These are phyloP conservation scores for Lomographa bimaculata DNA, from an alignment of 2,888 invertebrate genomes.

Conservation along the genomic window DNA sequence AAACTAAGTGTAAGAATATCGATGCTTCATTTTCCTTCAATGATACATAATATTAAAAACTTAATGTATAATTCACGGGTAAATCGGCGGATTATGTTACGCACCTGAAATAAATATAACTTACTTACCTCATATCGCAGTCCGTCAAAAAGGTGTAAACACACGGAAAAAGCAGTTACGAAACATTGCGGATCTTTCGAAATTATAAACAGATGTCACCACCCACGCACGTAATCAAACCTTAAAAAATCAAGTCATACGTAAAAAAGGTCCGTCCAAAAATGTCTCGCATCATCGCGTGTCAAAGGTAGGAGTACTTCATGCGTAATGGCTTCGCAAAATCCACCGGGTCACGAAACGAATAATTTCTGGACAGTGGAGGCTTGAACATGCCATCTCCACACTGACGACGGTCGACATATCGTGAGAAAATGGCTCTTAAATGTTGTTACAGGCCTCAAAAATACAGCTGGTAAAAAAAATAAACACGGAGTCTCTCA, in stretches of 20 bases:
- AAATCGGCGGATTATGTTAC: too few relatives aligned
- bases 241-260: slow-evolving; percentile 13
- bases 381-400: slow-evolving; percentile 14
- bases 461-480: slow-evolving; percentile 3
- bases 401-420: slow-evolving; percentile 19
- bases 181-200: neutral
- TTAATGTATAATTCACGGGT: too few relatives aligned
- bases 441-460: neutral
- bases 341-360: slow-evolving; percentile 5
- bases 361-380: slow-evolving; percentile 13
- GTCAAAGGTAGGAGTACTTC: slow-evolving; percentile 13
- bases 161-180: too few relatives aligned
- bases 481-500: too few relatives aligned
- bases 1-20: too few relatives aligned
- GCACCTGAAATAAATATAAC: too few relatives aligned
- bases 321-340: slow-evolving; percentile 12
- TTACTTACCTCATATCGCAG: too few relatives aligned
- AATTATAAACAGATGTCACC: slow-evolving; percentile 4
- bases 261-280: slow-evolving; percentile 12
- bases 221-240: slow-evolving; percentile 2
- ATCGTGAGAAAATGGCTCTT: slow-evolving; percentile 4
- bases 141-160: too few relatives aligned
- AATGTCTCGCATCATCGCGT: slow-evolving; percentile 8
- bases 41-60: too few relatives aligned
- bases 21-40: too few relatives aligned